Evolutionary conservation across 2,113 vertebrate genomes (phyloP), one percentile per base, ranked within the genome.

Genomic region (Paratilapia polleni): DNA sequence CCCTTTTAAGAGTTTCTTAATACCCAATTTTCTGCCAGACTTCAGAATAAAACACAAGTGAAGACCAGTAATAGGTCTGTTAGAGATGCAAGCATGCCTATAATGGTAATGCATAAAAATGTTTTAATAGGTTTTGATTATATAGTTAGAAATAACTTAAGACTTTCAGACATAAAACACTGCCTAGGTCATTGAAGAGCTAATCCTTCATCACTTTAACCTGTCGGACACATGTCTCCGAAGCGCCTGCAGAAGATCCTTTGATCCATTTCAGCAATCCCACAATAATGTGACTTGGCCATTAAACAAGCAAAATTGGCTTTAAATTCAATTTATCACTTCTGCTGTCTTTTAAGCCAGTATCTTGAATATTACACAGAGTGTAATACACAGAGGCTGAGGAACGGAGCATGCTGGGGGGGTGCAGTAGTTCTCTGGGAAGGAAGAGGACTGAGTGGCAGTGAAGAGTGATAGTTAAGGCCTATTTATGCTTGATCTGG

Each of bases 151-250:
- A 56, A 52, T 60, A 41, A n/a, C 24, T 79, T 79, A 52, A 80
- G 54, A 76, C 8, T 31, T 77, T 68, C 60, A 82, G 38, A 41
- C 19, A 80, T 60, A 73, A 63, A 88, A 73, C 59, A 76, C 47
- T 58, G 26, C 59, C 60, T 63, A 12, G 15, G 49, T 78, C 84
- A 89, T 77, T 41, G 68, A 54, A 36, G 66, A 1, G 5, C 1
- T 75, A 64, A 36, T 43, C 66, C 87, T 80, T 38, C 15, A 64
- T 73, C 10, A 20, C 26, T 76, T 56, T 66, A 74, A 88, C 83
- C 83, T 75, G 77, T 66, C 62, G 61, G 20, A 74, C 54, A 4
- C 17, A 19, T n/a, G n/a, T n/a, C n/a, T n/a, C n/a, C n/a, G n/a
- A 58, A 24, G 60, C 20, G 54, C 77, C 77, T 38, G 26, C 47